Conservation (phyloP, 2,888 invertebrate genomes). For the Acronicta alni region DNA sequence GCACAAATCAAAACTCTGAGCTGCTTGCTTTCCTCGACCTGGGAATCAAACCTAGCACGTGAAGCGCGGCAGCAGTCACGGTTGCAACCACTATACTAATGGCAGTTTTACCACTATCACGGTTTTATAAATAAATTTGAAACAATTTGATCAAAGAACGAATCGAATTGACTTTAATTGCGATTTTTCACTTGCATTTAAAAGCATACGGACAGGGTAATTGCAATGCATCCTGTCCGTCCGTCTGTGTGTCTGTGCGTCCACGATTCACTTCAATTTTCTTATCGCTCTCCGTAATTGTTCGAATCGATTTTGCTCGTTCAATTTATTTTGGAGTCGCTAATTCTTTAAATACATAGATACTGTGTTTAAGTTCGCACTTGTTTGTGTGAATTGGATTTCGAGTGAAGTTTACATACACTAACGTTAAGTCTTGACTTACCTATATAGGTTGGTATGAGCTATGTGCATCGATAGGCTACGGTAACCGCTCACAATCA, state of each 20-base stretch:
- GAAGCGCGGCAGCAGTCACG: too few species aligned
- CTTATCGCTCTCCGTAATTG: slow-evolving; percentile 54
- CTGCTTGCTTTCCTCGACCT: too few species aligned
- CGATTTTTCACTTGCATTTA: slow-evolving; percentile 68
- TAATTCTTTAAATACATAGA: slow-evolving; percentile 56
- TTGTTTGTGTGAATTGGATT: slow-evolving; percentile 3
- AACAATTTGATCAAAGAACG: slow-evolving; percentile 19
- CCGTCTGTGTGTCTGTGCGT: slow-evolving; percentile 62
- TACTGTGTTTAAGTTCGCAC: slow-evolving; percentile 16
- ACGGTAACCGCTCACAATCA: too few species aligned
- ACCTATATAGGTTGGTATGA: too few species aligned
- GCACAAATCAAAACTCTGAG: too few species aligned
- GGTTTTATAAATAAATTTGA: slow-evolving; percentile 19
- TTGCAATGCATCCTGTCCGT: slow-evolving; percentile 79
- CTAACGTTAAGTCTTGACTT: too few species aligned
- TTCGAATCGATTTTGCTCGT: slow-evolving; percentile 48
- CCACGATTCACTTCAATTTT: slow-evolving; percentile 57
- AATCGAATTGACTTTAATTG: slow-evolving; percentile 56
- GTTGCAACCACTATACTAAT: too few species aligned
- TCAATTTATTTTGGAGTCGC: slow-evolving; percentile 54
- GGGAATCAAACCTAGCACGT: too few species aligned
- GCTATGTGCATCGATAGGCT: too few species aligned
- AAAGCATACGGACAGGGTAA: slow-evolving; percentile 78
- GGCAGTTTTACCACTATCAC: too few species aligned
- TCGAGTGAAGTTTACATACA: background rate